Evolutionary conservation across 1,140 invertebrate species (phyloP), one percentile per base, ranked within the genome.

Genomic region (Drosophila baimaii): DNA sequence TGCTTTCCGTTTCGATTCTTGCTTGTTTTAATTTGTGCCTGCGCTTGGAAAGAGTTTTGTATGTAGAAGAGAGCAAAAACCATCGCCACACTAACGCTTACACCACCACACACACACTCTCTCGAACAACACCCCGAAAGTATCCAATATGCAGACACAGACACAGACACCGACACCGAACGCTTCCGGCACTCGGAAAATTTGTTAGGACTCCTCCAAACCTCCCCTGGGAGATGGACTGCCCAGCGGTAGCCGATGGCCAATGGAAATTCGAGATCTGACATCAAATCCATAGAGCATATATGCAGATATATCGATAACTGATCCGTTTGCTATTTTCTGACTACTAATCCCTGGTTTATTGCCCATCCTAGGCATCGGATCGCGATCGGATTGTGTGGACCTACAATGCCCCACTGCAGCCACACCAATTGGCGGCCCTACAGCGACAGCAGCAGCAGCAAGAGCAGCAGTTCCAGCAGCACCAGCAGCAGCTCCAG

Each of bases 361-460:
- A 25, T 77, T 41, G 43, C 21, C 43, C 49, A 31, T 61, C 21
- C 37, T 81, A 90, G 91, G 84, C 80, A 52, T 92, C 91, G 54
- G 91, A 91, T 90, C 89, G 91, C 56, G 91, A 95, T 85, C 94
- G 96, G 70, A 97, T 97, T 76, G 96, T 97, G 13, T 97, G 97
- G 97, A 97, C 96, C n/a, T 97, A 97, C 93, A 97, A 98, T 92
- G 96, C 96, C 25, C 96, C 96, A 13, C 93, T 96, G 86, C 92
- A 64, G 92, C 93, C 66, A 81, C 93, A 89, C 88, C 92, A 71
- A 91, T 76, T 91, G 78, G 65, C 65, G 7, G 62, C 62, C 35
- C 65, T 69, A 17, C 65, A 69, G 65, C 46, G 65, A 17, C 94
- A 96, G 89, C 92, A 68, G 91, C 93, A 65, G 84, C 93, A 84